Base-by-base conservation (phyloP, 2,113 vertebrate genomes). In the Alaudala cheleensis region DNA sequence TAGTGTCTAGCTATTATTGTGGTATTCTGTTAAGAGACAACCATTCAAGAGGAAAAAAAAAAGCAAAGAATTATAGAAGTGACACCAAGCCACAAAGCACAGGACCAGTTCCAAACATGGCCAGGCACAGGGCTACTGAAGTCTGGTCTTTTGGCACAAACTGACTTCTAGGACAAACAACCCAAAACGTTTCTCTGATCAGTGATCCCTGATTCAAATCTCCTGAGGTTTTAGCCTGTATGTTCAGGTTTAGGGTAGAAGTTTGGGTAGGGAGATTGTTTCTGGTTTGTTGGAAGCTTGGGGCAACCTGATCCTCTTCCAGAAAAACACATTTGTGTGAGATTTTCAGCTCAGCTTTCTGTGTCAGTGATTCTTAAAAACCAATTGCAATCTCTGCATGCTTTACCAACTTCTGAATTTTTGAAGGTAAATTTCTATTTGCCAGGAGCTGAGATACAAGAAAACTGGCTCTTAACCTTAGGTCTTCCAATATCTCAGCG, bases 1-100 rank as follows among this genome's bases (percentile, higher is more conserved):
- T 90, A 95, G 50, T 11, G 26, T 92, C 67, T 76, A 93, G 64
- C 92, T 56, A 60, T 96, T 96, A 78, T 86, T 90, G 92, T 93
- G 93, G 85, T 72, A 67, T 92, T 95, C 80, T 84, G 64, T 78
- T 88, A 71, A 54, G 76, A 86, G 51, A 93, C 40, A 94, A 45
- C 51, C 29, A 88, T 61, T 81, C 81, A 88, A 80, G 34, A 65
- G 50, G 25, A 45, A 31, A 72, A 71, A 50, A 83, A 74, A 70
- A 56, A 50, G 4, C 23, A 54, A 92, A 70, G 1, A 79, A 65
- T 71, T 90, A 42, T 3, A 56, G 80, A 93, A 90, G 80, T 71
- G 53, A 90, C 56, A 97, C 79, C 44, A 92, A 95, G 53, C 88
- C 82, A 84, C 88, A 81, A 51, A 78, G 14, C 2, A 0, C 51